These are phyloP conservation scores for Pitangus sulphuratus DNA, from an alignment of 2,797 vertebrate species.

Conservation along the genomic window DNA sequence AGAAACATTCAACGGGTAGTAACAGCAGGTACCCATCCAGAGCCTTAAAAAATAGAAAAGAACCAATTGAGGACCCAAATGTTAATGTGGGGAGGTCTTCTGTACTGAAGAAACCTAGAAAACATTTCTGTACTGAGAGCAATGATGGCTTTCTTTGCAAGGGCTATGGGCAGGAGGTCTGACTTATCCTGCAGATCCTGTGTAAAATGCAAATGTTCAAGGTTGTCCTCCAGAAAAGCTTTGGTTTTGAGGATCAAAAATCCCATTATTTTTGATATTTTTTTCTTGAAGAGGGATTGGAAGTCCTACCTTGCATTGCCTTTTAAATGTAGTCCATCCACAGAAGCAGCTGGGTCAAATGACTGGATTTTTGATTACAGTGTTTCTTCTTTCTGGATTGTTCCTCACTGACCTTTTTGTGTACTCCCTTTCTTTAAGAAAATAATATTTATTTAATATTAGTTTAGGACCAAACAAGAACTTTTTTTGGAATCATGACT, in stretches of 20 bases:
- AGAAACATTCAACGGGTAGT: neutral
- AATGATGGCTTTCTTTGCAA: neutral
- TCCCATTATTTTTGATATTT: neutral
- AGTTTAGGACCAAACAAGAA: neutral
- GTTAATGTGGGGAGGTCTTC: neutral
- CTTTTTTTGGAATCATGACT: neutral
- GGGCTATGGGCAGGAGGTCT: fast-evolving
- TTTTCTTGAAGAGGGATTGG: neutral
- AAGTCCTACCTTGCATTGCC: neutral
- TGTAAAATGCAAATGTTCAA: neutral
- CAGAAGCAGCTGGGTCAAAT: neutral
- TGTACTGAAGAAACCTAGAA: neutral
- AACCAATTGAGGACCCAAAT: neutral
- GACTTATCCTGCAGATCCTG: neutral
- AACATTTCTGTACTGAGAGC: neutral
- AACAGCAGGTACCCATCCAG: neutral
- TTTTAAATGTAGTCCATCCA: neutral
- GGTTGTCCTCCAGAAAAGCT: neutral
- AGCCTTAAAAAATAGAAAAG: neutral
- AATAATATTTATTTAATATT: neutral
- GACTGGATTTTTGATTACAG: neutral
- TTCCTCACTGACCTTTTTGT: neutral
- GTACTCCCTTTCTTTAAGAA: neutral
- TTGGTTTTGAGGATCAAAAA: neutral
- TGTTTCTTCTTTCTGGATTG: neutral